Conservation (phyloP, 2,797 vertebrate species). For the Gobionotothen gibberifrons region DNA sequence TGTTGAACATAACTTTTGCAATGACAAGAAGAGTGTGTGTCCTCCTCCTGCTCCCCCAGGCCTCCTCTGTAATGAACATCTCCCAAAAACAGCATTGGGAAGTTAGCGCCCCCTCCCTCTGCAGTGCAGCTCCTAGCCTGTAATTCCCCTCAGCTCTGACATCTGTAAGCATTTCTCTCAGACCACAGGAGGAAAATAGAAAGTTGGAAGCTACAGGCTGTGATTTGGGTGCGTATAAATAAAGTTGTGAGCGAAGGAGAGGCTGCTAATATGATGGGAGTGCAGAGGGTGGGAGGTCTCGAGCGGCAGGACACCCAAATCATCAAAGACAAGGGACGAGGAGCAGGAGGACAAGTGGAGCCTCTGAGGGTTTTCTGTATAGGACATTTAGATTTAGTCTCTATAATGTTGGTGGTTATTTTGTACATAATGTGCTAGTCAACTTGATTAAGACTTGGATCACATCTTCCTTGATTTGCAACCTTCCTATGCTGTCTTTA, state of each 20-base stretch:
- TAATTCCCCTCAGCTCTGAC: slow-evolving; percentile 70
- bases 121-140: slow-evolving; percentile 45
- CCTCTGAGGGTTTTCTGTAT: slow-evolving; percentile 1
- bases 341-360: slow-evolving; percentile 12
- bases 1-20: not conserved
- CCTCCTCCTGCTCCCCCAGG: not conserved
- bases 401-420: slow-evolving; percentile 1
- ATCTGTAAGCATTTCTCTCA: slow-evolving; percentile 71
- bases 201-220: slow-evolving; percentile 68
- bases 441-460: not conserved
- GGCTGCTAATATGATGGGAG: slow-evolving; percentile 61
- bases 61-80: slow-evolving; percentile 5
- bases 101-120: slow-evolving; percentile 30
- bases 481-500: not conserved
- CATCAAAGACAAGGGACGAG: slow-evolving; percentile 37
- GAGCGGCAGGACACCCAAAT: slow-evolving; percentile 44
- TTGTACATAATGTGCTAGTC: slow-evolving; percentile 1
- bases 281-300: slow-evolving; percentile 50
- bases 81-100: slow-evolving; percentile 34
- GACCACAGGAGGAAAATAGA: slow-evolving; percentile 76
- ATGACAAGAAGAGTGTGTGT: not conserved
- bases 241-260: slow-evolving; percentile 57
- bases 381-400: not conserved
- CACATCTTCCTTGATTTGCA: not conserved
- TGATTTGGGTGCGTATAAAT: slow-evolving; percentile 76